Conservation (phyloP, 2,797 vertebrate species). For the Pangasius macronema region DNA sequence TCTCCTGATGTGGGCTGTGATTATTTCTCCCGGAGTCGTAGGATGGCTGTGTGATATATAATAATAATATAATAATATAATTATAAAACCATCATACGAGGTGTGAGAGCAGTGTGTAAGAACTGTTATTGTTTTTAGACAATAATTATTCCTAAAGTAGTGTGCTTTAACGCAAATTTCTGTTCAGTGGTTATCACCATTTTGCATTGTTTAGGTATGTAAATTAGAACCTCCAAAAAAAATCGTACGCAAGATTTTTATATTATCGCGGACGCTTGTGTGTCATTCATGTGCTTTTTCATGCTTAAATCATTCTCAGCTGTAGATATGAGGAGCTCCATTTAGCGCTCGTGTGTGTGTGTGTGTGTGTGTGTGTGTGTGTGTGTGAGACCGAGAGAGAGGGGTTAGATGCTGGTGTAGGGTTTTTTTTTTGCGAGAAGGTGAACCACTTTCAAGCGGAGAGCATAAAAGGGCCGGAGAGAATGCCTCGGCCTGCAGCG, state of each 20-base stretch:
- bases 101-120: not conserved
- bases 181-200: not conserved
- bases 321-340: not conserved
- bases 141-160: not conserved
- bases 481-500: constrained; percentile 65
- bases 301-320: no score
- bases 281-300: not conserved
- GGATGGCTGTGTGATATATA: not conserved
- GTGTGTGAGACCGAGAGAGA: constrained; percentile 6
- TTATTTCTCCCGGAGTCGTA: not conserved
- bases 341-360: not conserved
- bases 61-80: no score
- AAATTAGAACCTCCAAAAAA: not conserved
- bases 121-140: not conserved
- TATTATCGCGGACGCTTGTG: not conserved
- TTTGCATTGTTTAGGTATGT: not conserved
- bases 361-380: constrained; percentile 2
- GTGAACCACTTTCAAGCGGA: constrained; percentile 67
- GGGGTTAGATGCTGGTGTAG: constrained; percentile 65
- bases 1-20: not conserved
- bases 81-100: no score
- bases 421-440: constrained; percentile 60
- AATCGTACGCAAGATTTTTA: not conserved
- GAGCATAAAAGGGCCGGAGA: constrained; percentile 71
- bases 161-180: not conserved